Base-by-base conservation (phyloP, 1,140 invertebrate species). In the Meloidogyne hapla region DNA sequence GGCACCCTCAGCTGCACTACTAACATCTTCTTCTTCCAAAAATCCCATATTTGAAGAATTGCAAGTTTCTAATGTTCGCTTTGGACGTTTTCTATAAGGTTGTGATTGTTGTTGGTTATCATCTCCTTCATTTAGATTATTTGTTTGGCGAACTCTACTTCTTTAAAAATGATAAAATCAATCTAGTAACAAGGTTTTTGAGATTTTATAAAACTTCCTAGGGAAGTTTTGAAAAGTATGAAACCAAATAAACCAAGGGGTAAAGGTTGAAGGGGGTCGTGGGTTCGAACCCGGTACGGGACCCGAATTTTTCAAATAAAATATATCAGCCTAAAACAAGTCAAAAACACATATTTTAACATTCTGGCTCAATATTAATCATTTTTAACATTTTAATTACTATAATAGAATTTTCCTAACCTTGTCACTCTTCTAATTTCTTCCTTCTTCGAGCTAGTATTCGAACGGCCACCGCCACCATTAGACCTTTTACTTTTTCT, bases 11-110 rank as follows among this genome's bases (percentile, higher is more conserved):
- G 65, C 68, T 33, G 42, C 56, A 23, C 42, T 62, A 2, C 68
- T 56, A 28, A 28, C 68, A 71, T 76, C 69, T 28, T 76, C 75
- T 63, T 76, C 64, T 26, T 75, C 74, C 66, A 75, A 75, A n/a
- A 68, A 23, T n/a, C 64, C 75, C 0, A 8, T 15, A 25, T 38
- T 69, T 69, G 28, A 38, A 18, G 28, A 56, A n/a, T 18, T 21
- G n/a, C n/a, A 56, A 56, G n/a, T 25, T 21, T n/a, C 45, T 2
- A 25, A 10, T 3, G 45, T 25, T 74, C 42, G 28, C 23, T 21
- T n/a, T 15, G 56, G 67, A 18, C 68, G 21, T 38, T 68, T 74
- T 21, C 21, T 33, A 18, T 23, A 38, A 21, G 61, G 13, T 65
- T n/a, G n/a, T 3, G 40, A 18, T 21, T 45, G 15, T 15, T 42